These are phyloP conservation scores for Pempheris klunzingeri DNA, from an alignment of 2,797 vertebrate genomes.

Conservation along the genomic window DNA sequence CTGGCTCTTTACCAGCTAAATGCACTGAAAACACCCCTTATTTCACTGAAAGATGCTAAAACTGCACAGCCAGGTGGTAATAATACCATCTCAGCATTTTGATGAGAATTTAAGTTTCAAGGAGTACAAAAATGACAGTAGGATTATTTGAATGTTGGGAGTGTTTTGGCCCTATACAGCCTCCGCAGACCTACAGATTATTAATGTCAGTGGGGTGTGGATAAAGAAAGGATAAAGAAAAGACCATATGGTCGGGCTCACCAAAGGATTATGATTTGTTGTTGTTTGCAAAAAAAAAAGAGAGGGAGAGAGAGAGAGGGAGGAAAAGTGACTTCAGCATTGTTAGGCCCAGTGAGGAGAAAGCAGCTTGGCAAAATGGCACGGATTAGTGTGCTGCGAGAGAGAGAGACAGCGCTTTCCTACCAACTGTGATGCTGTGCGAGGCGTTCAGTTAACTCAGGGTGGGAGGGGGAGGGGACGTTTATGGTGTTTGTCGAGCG, in stretches of 20 bases:
- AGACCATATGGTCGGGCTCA: constrained; percentile 76
- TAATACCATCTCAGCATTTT: too few species aligned
- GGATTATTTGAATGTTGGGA: constrained; percentile 57
- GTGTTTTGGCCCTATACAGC: constrained; percentile 51
- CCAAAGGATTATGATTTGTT: constrained; percentile 80
- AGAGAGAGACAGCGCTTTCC: constrained; percentile 37
- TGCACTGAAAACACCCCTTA: constrained; percentile 5
- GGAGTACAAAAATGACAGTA: constrained; percentile 25
- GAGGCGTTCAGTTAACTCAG: constrained; percentile 60
- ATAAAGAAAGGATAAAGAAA: constrained; percentile 79
- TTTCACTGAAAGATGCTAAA: neutral
- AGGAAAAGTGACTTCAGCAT: constrained; percentile 72
- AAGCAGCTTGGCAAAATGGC: constrained; percentile 79
- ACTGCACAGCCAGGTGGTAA: too few species aligned
- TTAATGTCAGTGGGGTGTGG: constrained; percentile 79
- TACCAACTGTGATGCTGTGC: constrained; percentile 59
- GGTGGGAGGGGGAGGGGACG: neutral
- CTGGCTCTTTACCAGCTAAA: neutral
- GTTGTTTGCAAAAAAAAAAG: constrained; percentile 64
- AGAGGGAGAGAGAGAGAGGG: constrained; percentile 16
- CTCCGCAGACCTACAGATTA: constrained; percentile 70
- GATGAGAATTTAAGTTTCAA: constrained; percentile 14
- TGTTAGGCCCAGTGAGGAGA: constrained; percentile 69
- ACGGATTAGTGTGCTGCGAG: constrained; percentile 73
- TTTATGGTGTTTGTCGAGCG: constrained; percentile 73